Base-by-base conservation (phyloP, 2,888 invertebrate genomes). In the Ophonus ardosiacus region DNA sequence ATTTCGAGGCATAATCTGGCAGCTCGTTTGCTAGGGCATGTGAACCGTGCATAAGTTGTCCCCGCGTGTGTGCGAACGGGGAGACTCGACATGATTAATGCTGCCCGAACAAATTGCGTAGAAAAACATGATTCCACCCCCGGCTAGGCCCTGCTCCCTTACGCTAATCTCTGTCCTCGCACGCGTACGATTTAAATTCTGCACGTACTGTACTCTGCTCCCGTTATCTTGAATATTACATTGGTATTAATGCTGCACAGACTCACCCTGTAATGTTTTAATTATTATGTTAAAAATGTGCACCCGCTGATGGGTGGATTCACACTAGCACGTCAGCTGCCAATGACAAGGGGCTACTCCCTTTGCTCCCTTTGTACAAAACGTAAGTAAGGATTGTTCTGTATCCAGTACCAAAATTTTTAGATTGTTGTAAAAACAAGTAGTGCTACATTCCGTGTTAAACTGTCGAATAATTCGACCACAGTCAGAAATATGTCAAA, bases 21-120 rank as follows among this genome's bases (percentile, higher is more conserved):
- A 21, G 71, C 43, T 57, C 86, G 85, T 84, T 86, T 87, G 87
- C 86, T 86, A 86, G 88, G 88, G 88, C 88, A 87, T 86, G 87
- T 87, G 88, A 88, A 87, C 88, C 87, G 88, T 88, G 88, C 89
- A 88, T 88, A 88, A 88, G 87, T 89, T 88, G 88, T 88, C 88
- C 86, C 87, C 85, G 86, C 84, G 87, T 85, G 86, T 85, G 93
- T 93, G 93, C 43, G 61, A 65, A 90, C 90, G 91, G 91, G 91
- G 91, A 78, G 59, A 57, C 57, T 51, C 71, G 83, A 83, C 78
- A 84, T 88, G 89, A 89, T 89, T 89, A 89, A 89, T 89, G 89
- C 88, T 88, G 87, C 86, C 86, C 86, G 86, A 88, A 88, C 88
- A 88, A 89, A 89, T 89, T 89, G 89, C 88, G 87, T 88, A 88